Evolutionary conservation across 1,140 invertebrate species (phyloP), one percentile per base, ranked within the genome.

Genomic region (Dendrolimus punctatus): DNA sequence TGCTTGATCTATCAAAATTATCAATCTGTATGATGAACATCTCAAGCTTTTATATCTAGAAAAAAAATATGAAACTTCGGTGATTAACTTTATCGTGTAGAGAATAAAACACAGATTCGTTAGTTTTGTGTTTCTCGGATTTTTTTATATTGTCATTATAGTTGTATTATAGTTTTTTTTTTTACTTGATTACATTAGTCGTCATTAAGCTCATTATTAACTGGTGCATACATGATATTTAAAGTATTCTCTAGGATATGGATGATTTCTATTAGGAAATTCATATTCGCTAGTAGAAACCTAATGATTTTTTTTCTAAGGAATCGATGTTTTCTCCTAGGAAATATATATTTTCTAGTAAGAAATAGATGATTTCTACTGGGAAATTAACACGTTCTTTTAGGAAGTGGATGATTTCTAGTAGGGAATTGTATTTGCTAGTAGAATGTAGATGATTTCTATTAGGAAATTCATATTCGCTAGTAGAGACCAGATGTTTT

Each of bases 61-160:
- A 23, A 23, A 23, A 23, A 23, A 23, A 43, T 48, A 54, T 37
- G 41, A 51, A 59, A 71, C 58, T 62, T 64, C 59, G 65, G 65
- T 71, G 54, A 62, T 56, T 66, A 66, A 66, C 61, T 64, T 62
- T 62, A 51, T 51, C 55, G 64, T 58, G 60, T 53, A 59, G 51
- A 23, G 23, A 2, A 23, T 23, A 23, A 23, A 23, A 23, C 23
- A 23, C 58, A 50, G 53, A 55, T 46, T 36, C 53, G 45, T 50
- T 10, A 23, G 45, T 40, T 46, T 48, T 56, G 57, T 58, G 52
- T 54, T 49, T 54, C 23, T 23, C 23, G 23, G 23, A 23, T 23
- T 55, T 55, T 41, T 48, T 57, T 57, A 55, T 44, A 56, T 55
- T 63, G 61, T 69, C 65, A 61, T 61, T 61, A 65, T 61, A 48